phyloP scores from a whole-genome alignment of 2,888 invertebrate species.

The Zygaena filipendulae region DNA sequence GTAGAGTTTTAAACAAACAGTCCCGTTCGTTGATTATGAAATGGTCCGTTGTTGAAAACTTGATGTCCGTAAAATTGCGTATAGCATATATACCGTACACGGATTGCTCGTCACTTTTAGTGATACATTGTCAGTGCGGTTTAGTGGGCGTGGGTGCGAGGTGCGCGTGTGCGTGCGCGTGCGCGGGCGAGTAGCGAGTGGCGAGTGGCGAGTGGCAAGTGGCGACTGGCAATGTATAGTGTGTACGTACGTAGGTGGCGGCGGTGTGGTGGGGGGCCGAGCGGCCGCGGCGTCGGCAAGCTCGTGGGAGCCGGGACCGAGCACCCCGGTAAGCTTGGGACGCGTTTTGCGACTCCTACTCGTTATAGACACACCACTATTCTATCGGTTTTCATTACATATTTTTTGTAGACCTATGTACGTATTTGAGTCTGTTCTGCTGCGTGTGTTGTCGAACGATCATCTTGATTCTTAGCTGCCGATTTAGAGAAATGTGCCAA shows the following conservation, averaged over 20 bases:
- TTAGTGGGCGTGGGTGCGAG: too few relatives aligned
- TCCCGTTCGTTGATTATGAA: too few relatives aligned
- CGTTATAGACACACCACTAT: conserved; percentile 44
- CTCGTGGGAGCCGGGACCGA: conserved; percentile 55
- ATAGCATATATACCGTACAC: too few relatives aligned
- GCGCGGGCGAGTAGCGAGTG: too few relatives aligned
- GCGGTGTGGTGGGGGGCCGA: conserved; percentile 50
- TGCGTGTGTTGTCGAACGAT: conserved; percentile 63
- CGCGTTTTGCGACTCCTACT: conserved; percentile 40
- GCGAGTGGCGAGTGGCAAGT: too few relatives aligned
- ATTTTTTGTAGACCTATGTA: conserved; percentile 54
- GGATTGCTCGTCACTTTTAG: too few relatives aligned
- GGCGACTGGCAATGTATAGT: conserved; percentile 43
- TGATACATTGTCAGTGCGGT: too few relatives aligned
- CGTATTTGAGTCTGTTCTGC: conserved; percentile 63
- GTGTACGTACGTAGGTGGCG: conserved; percentile 64
- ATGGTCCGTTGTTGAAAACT: too few relatives aligned
- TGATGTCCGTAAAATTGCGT: too few relatives aligned
- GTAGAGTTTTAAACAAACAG: too few relatives aligned
- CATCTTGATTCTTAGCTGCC: conserved; percentile 55
- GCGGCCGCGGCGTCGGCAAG: conserved; percentile 41
- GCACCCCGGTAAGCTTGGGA: conserved; percentile 59
- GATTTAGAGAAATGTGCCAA: conserved; percentile 55
- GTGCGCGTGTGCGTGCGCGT: too few relatives aligned
- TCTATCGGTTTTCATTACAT: conserved; percentile 58